Evolutionary conservation across 2,797 vertebrate genomes (phyloP).

Genomic region (Monodelphis domestica): DNA sequence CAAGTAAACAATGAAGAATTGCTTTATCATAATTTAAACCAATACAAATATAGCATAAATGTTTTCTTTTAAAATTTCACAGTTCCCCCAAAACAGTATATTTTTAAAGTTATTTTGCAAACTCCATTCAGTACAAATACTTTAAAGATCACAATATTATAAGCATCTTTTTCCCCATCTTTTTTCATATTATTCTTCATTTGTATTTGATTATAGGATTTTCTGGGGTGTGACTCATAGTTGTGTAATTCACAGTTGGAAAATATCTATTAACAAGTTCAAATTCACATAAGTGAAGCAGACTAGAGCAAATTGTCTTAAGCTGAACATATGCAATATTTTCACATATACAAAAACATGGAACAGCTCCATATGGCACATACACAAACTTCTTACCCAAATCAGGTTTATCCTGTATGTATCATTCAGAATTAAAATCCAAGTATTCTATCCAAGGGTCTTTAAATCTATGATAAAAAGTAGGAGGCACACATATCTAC

Average conservation of each 20-base stretch:
- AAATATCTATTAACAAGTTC: constrained; percentile 94
- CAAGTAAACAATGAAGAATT: constrained; percentile 58
- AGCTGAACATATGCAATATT: constrained; percentile 99
- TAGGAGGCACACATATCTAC: too few species aligned
- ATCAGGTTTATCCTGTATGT: too few species aligned
- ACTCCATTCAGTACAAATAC: constrained; percentile 54
- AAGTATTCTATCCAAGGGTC: too few species aligned
- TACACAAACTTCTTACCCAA: too few species aligned
- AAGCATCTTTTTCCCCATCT: constrained; percentile 9
- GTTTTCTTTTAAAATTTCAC: constrained; percentile 55
- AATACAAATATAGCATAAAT: constrained; percentile 57
- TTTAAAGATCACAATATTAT: constrained; percentile 32
- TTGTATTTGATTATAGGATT: constrained; percentile 95
- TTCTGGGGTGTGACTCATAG: constrained; percentile 98
- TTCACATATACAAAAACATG: constrained; percentile 98
- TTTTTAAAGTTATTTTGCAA: constrained; percentile 37
- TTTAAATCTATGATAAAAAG: too few species aligned
- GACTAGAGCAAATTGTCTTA: constrained; percentile 98
- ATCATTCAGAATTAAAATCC: too few species aligned
- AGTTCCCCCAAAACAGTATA: constrained; percentile 31
- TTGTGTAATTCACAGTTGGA: constrained; percentile 96
- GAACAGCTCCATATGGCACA: too few species aligned
- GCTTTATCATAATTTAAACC: constrained; percentile 41
- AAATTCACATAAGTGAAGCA: constrained; percentile 95
- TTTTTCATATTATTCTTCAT: constrained; percentile 86